Conservation (phyloP, 2,888 invertebrate genomes). For the Drosophila infuscata region DNA sequence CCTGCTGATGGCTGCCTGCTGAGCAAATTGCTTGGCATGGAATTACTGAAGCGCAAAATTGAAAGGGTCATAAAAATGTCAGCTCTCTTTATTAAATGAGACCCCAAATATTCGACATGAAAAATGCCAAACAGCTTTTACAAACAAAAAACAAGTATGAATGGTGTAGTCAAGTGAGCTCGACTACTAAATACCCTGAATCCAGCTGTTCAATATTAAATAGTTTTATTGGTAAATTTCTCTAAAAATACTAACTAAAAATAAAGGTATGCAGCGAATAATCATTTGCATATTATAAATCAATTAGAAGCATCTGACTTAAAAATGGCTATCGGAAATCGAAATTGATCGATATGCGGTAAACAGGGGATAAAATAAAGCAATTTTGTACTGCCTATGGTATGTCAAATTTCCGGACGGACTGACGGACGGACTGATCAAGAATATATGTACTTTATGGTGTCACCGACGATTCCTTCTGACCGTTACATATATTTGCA, state of each 20-base stretch:
- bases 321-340: not conserved
- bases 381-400: not conserved
- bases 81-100: conserved; percentile 51
- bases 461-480: not conserved
- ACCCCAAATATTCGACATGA: conserved; percentile 33
- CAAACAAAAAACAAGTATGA: not conserved
- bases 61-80: conserved; percentile 62
- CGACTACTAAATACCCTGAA: not conserved
- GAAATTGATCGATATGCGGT: not conserved
- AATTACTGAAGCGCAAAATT: conserved; percentile 68
- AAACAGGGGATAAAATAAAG: not conserved
- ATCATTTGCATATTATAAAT: not conserved
- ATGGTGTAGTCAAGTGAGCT: not conserved
- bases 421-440: not conserved
- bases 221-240: not conserved
- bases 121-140: conserved; percentile 37
- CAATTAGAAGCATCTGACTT: not conserved
- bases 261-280: no score
- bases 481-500: not conserved
- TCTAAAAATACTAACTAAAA: no score
- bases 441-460: not conserved
- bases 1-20: conserved; percentile 8
- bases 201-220: not conserved
- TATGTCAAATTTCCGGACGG: not conserved
- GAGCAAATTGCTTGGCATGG: conserved; percentile 51